These are phyloP conservation scores for Agrotis clavis DNA, from an alignment of 2,888 invertebrate genomes.

Conservation along the genomic window DNA sequence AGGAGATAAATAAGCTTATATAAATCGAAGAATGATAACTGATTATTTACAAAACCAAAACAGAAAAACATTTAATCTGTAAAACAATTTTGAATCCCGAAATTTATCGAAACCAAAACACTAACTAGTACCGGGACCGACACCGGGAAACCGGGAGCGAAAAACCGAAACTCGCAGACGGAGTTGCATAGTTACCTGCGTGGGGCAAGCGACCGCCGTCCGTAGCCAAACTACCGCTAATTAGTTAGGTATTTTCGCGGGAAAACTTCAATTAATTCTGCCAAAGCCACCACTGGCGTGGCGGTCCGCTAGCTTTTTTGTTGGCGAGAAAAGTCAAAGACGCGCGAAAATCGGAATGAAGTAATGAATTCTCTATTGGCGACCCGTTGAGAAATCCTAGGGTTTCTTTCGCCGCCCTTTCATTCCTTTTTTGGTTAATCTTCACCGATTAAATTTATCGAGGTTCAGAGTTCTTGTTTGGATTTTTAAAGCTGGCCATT, in stretches of 20 bases:
- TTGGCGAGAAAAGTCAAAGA: constrained; percentile 78
- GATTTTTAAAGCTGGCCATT: constrained; percentile 17
- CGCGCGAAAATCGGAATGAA: constrained; percentile 76
- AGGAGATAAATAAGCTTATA: background rate
- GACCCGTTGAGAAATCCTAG: constrained; percentile 70
- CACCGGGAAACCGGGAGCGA: constrained; percentile 50
- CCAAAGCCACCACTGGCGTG: constrained; percentile 77
- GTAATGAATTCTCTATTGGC: constrained; percentile 79
- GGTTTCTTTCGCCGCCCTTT: constrained; percentile 47
- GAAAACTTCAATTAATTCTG: constrained; percentile 86
- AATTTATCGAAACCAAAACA: constrained; percentile 14
- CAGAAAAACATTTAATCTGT: background rate
- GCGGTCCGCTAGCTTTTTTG: constrained; percentile 70
- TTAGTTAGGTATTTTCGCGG: constrained; percentile 84
- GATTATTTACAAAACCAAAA: background rate
- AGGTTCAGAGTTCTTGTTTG: constrained; percentile 26
- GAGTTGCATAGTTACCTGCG: constrained; percentile 67
- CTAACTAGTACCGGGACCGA: constrained; percentile 9
- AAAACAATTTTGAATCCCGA: constrained; percentile 17
- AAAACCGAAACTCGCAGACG: constrained; percentile 64
- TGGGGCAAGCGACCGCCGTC: constrained; percentile 57
- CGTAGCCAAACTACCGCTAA: constrained; percentile 76
- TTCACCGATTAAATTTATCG: constrained; percentile 57
- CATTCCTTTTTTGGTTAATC: constrained; percentile 65
- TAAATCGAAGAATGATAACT: background rate